These are phyloP conservation scores for Homarus gammarus DNA, from an alignment of 2,888 invertebrate species.

Conservation along the genomic window DNA sequence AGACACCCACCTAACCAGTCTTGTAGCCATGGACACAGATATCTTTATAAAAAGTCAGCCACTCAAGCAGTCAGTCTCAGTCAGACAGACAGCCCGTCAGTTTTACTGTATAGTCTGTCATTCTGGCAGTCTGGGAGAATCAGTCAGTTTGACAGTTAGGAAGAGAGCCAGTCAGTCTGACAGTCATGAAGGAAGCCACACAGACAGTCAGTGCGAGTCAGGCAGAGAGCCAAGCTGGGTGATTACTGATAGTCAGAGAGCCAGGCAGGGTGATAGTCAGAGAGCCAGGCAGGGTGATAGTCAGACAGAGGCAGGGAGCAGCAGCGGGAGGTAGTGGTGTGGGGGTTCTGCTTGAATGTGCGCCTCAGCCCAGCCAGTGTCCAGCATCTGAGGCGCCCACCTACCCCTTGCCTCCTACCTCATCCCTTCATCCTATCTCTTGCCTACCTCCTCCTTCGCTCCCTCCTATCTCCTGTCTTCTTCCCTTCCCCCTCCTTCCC, in stretches of 20 bases:
- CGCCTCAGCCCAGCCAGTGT: background rate
- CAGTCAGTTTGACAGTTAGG: background rate
- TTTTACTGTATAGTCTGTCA: background rate
- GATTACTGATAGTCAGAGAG: background rate
- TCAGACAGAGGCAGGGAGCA: background rate
- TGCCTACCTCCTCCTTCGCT: too few relatives aligned
- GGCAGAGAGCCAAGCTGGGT: background rate
- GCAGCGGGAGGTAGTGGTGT: background rate
- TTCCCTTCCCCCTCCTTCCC: background rate
- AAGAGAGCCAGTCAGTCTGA: background rate
- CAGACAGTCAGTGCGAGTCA: background rate
- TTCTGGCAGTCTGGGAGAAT: background rate
- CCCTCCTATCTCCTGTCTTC: background rate
- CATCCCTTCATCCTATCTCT: background rate
- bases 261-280: background rate
- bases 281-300: background rate
- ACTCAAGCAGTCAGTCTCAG: too few relatives aligned
- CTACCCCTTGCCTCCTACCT: background rate
- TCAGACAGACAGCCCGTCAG: background rate
- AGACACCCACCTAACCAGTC: too few relatives aligned
- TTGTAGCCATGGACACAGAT: too few relatives aligned
- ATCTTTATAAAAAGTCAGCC: too few relatives aligned
- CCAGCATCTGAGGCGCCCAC: background rate
- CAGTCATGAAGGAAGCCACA: background rate
- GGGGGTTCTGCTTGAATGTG: background rate